phyloP scores from a whole-genome alignment of 2,888 invertebrate species.

The Leuctra nigra region DNA sequence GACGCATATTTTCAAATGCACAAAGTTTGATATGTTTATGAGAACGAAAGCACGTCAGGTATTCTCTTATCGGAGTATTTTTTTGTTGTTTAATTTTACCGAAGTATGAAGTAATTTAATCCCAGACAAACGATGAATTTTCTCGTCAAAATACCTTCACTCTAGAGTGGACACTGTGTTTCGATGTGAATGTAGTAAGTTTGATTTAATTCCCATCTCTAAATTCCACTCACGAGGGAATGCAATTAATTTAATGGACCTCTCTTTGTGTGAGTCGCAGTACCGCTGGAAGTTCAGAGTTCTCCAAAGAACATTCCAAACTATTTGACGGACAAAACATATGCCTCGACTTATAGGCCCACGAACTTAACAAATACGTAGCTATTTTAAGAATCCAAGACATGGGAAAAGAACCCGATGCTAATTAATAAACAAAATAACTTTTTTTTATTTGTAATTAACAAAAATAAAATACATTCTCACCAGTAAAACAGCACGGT shows the following conservation, averaged over 20 bases:
- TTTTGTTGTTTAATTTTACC: background rate
- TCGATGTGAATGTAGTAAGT: background rate
- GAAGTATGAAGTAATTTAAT: constrained; percentile 2
- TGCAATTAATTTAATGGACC: constrained; percentile 26
- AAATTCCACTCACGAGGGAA: constrained; percentile 18
- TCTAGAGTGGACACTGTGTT: background rate
- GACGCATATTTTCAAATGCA: background rate
- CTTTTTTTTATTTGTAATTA: too few relatives aligned
- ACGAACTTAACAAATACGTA: too few relatives aligned
- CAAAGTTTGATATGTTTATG: too few relatives aligned
- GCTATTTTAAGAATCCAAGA: too few relatives aligned
- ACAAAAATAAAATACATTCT: too few relatives aligned
- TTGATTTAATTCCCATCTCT: constrained; percentile 13
- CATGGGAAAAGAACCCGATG: too few relatives aligned
- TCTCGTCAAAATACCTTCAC: background rate
- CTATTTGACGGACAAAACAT: constrained; percentile 20
- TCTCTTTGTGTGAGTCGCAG: constrained; percentile 17
- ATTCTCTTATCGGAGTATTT: background rate
- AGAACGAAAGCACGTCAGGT: too few relatives aligned
- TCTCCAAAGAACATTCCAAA: constrained; percentile 19
- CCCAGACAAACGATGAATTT: background rate
- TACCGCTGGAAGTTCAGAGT: background rate
- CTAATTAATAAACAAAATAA: too few relatives aligned
- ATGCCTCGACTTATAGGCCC: too few relatives aligned
- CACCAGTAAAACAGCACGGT: too few relatives aligned